These are phyloP conservation scores for Suillia variegata DNA, from an alignment of 2,888 invertebrate genomes.

Conservation along the genomic window DNA sequence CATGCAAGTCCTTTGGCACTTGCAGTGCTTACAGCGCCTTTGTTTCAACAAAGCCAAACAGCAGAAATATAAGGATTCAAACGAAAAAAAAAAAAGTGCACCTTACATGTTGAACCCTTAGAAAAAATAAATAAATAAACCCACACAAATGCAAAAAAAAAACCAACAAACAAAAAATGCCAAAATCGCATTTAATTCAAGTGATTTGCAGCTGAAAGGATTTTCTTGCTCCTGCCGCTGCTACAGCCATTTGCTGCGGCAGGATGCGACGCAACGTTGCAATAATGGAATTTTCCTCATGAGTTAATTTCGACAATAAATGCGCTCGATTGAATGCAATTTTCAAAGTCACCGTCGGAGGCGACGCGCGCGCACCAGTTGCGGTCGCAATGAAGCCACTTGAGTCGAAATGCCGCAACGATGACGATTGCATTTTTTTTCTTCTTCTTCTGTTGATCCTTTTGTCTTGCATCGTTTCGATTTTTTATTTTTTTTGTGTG, in stretches of 20 bases:
- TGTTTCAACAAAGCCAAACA: slow-evolving; percentile 4
- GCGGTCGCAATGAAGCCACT: slow-evolving; percentile 48
- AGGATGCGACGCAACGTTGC: slow-evolving; percentile 42
- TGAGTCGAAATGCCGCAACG: slow-evolving; percentile 45
- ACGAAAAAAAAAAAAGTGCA: slow-evolving; percentile 13
- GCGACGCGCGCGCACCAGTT: background rate
- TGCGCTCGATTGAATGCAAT: slow-evolving; percentile 59
- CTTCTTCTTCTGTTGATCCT: too few species aligned
- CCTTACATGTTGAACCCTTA: background rate
- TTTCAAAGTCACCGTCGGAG: slow-evolving; percentile 36
- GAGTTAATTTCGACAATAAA: slow-evolving; percentile 59
- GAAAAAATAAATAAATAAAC: background rate
- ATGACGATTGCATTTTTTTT: slow-evolving; percentile 52
- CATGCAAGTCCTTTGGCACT: slow-evolving; percentile 30
- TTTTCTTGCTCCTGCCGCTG: slow-evolving; percentile 8
- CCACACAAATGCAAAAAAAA: background rate
- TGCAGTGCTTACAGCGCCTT: slow-evolving; percentile 24
- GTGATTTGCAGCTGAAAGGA: slow-evolving; percentile 19
- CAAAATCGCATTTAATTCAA: slow-evolving; percentile 18
- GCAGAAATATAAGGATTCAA: slow-evolving; percentile 5
- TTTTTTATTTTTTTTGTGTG: background rate
- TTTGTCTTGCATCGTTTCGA: slow-evolving; percentile 22
- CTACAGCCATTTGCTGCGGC: slow-evolving; percentile 15
- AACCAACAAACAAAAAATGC: slow-evolving; percentile 13
- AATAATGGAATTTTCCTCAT: slow-evolving; percentile 61